Evolutionary conservation across 2,797 vertebrate species (phyloP).

Genomic region (Characodon lateralis): DNA sequence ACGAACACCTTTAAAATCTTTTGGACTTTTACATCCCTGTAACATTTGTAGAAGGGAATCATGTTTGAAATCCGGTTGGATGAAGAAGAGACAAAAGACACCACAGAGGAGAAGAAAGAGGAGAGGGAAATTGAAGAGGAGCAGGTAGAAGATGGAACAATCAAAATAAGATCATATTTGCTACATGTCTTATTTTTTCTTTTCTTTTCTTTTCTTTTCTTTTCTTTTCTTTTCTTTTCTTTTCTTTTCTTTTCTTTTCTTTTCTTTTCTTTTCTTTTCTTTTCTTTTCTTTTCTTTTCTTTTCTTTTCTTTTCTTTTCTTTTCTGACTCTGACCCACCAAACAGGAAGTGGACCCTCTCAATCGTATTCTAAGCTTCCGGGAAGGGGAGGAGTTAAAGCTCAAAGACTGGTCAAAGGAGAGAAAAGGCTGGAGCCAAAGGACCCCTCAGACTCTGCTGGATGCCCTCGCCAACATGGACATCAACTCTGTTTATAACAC

Average conservation of each 20-base stretch:
- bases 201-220: not conserved
- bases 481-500: slow-evolving; percentile 48
- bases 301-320: not conserved
- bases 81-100: slow-evolving; percentile 48
- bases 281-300: not conserved
- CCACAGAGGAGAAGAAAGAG: slow-evolving; percentile 33
- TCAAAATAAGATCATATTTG: not conserved
- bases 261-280: not conserved
- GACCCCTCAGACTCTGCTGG: slow-evolving; percentile 73
- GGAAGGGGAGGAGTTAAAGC: slow-evolving; percentile 70
- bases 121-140: slow-evolving; percentile 20
- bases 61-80: slow-evolving; percentile 90
- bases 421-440: slow-evolving; percentile 67
- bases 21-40: not conserved
- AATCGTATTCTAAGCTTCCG: slow-evolving; percentile 80
- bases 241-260: not conserved
- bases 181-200: not conserved
- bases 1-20: not conserved
- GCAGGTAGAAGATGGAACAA: slow-evolving; percentile 14
- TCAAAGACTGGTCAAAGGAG: slow-evolving; percentile 53
- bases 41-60: slow-evolving; percentile 80
- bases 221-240: not conserved
- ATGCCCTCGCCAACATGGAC: slow-evolving; percentile 67
- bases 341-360: slow-evolving; percentile 76
- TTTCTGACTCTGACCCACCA: not conserved